These are phyloP conservation scores for Chymomyza caudatula DNA, from an alignment of 2,888 invertebrate genomes.

Conservation along the genomic window DNA sequence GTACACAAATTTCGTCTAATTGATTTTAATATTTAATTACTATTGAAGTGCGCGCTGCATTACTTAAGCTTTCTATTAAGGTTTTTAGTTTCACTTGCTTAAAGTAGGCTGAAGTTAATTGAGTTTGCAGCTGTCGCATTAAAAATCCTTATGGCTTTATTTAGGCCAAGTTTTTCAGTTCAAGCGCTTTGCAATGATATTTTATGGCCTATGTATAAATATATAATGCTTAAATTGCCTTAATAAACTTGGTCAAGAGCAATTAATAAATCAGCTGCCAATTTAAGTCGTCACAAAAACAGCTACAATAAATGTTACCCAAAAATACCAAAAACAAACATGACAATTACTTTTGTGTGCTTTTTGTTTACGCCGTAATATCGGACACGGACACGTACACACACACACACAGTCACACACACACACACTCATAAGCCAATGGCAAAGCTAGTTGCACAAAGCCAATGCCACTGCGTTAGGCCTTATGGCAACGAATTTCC, in stretches of 20 bases:
- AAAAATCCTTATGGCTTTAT: background rate
- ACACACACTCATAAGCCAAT: slow-evolving; percentile 30
- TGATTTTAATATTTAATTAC: background rate
- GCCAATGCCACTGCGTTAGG: slow-evolving; percentile 35
- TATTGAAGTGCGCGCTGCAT: background rate
- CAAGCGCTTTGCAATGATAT: background rate
- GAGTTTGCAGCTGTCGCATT: background rate
- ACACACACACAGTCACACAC: slow-evolving; percentile 24
- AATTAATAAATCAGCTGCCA: slow-evolving; percentile 28
- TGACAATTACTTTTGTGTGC: background rate
- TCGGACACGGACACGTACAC: background rate
- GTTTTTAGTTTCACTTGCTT: background rate
- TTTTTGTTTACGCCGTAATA: background rate
- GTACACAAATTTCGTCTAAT: background rate
- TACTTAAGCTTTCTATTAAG: background rate
- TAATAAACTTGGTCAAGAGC: background rate
- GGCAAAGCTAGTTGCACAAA: slow-evolving; percentile 56
- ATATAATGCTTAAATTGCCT: background rate
- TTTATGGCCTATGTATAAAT: background rate
- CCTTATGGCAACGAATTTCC: slow-evolving; percentile 16
- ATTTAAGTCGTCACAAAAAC: slow-evolving; percentile 3
- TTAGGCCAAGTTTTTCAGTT: background rate
- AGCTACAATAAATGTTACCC: background rate
- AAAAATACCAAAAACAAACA: background rate
- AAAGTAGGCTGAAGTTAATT: background rate